These are phyloP conservation scores for Poecilobothrus nobilitatus DNA, from an alignment of 2,888 invertebrate species.

Conservation along the genomic window DNA sequence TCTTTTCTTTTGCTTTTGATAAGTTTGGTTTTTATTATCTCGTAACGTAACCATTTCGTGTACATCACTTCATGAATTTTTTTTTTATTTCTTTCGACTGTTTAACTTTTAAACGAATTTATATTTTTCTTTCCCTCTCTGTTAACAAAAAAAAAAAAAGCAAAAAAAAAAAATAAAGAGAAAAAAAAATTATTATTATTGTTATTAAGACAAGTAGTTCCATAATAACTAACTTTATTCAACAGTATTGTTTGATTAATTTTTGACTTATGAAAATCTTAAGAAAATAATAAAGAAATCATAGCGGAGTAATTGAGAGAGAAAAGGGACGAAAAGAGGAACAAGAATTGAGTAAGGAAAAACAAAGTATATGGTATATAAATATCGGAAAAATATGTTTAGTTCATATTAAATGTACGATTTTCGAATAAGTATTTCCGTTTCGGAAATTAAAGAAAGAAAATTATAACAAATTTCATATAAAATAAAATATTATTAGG, in stretches of 20 bases:
- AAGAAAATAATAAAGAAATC: background rate
- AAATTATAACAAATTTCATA: background rate
- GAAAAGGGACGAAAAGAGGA: too few relatives aligned
- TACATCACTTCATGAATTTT: too few relatives aligned
- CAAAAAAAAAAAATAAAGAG: too few relatives aligned
- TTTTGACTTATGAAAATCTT: background rate
- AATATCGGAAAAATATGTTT: background rate
- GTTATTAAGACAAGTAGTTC: background rate
- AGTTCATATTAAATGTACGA: background rate
- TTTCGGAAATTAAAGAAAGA: slow-evolving; percentile 2
- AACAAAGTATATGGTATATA: too few relatives aligned
- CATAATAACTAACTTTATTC: background rate
- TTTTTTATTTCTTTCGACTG: too few relatives aligned
- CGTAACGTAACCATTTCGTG: too few relatives aligned
- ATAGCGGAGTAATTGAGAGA: too few relatives aligned
- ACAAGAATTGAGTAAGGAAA: too few relatives aligned
- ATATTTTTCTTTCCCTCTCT: too few relatives aligned
- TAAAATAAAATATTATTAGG: background rate
- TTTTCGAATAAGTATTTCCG: background rate
- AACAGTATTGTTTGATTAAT: background rate
- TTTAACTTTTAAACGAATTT: too few relatives aligned
- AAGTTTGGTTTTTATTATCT: too few relatives aligned
- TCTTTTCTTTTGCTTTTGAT: background rate
- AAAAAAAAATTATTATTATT: background rate
- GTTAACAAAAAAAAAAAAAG: too few relatives aligned